A percentile compares a stretch with the other conserved stretches of the same genome.
Conservation (phyloP, 2,797 vertebrate genomes). For the Takifugu rubripes region DNA sequence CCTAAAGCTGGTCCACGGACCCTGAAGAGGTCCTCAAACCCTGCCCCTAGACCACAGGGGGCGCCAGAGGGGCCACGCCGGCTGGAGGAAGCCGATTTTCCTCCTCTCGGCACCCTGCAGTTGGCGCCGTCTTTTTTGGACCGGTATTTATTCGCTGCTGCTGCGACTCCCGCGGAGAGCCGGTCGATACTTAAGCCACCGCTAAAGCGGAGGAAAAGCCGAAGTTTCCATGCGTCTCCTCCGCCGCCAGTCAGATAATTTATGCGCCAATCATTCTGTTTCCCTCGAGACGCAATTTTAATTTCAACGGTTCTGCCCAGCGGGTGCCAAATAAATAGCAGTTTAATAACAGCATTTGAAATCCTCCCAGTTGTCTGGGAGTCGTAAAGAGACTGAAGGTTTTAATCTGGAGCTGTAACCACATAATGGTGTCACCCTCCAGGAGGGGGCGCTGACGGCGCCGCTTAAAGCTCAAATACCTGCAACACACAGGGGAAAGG, state of each 20-base stretch:
- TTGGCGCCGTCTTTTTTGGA: slow-evolving; percentile 34
- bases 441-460: too few species aligned
- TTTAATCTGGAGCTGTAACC: slow-evolving; percentile 10
- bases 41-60: too few species aligned
- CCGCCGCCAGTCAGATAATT: slow-evolving; percentile 28
- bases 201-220: slow-evolving; percentile 17
- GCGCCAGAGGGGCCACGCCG: too few species aligned
- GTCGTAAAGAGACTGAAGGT: slow-evolving; percentile 7
- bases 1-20: too few species aligned
- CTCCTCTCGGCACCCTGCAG: background rate
- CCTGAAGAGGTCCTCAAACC: too few species aligned
- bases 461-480: too few species aligned
- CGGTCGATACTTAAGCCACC: slow-evolving; percentile 17
- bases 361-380: slow-evolving; percentile 16
- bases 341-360: slow-evolving; percentile 48
- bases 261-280: slow-evolving; percentile 9
- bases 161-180: slow-evolving; percentile 18
- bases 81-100: too few species aligned
- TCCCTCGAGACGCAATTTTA: slow-evolving; percentile 30
- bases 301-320: slow-evolving; percentile 39
- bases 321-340: slow-evolving; percentile 42
- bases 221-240: slow-evolving; percentile 28
- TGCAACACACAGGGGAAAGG: too few species aligned
- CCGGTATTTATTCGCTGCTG: slow-evolving; percentile 17
- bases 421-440: too few species aligned